phyloP scores from a whole-genome alignment of 2,797 vertebrate genomes.

The Percopsis omiscomaycus region DNA sequence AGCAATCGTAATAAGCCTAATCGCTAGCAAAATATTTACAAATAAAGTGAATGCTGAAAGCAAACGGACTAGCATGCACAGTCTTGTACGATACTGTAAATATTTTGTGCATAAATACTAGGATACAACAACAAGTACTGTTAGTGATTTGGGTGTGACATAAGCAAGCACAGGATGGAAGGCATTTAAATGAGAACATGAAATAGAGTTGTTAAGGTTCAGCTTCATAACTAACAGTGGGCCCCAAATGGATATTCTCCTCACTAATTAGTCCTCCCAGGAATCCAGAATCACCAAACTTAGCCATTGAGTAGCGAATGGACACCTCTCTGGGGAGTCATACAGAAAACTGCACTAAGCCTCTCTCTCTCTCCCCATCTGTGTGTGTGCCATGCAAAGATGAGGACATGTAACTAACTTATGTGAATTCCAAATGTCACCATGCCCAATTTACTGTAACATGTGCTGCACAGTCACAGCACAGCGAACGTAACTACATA shows the following conservation, averaged over 20 bases:
- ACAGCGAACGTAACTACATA: no score
- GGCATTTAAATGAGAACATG: constrained; percentile 64
- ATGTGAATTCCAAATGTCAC: no score
- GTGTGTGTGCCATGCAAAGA: no score
- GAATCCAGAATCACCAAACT: constrained; percentile 60
- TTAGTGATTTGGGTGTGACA: constrained; percentile 28
- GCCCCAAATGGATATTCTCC: constrained; percentile 69
- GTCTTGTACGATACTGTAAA: no score
- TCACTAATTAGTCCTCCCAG: constrained; percentile 72
- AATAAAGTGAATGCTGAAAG: no score
- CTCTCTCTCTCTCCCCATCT: no score
- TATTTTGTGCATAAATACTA: neutral
- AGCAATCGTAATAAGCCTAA: no score
- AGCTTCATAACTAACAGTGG: constrained; percentile 61
- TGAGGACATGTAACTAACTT: no score
- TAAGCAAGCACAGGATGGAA: constrained; percentile 16
- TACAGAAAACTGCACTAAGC: constrained; percentile 30
- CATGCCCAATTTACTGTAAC: no score
- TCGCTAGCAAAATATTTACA: no score
- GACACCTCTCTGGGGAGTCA: constrained; percentile 44
- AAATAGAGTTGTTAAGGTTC: constrained; percentile 62
- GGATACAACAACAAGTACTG: constrained; percentile 19
- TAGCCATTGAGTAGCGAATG: constrained; percentile 28
- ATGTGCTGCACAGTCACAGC: no score
- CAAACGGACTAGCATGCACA: no score